Evolutionary conservation across 2,797 vertebrate species (phyloP).

Genomic region (Syngnathus rostellatus): DNA sequence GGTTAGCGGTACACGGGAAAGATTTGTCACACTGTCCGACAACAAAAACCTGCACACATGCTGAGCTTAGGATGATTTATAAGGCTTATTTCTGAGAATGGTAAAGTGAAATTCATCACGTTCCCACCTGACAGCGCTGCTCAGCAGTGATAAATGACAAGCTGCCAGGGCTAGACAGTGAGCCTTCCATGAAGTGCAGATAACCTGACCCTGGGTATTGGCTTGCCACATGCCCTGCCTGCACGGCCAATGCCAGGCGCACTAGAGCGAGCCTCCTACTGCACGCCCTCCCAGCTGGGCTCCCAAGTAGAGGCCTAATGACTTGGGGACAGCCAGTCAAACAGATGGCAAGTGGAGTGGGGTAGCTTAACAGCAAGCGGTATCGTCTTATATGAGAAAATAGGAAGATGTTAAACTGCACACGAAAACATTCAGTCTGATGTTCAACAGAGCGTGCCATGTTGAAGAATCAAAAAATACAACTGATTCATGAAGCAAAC

Average conservation of each 20-base stretch:
- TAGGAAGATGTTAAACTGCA: not conserved
- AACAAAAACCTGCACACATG: slow-evolving; percentile 49
- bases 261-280: slow-evolving; percentile 31
- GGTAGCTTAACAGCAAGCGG: not conserved
- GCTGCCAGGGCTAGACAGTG: slow-evolving; percentile 73
- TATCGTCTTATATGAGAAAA: not conserved
- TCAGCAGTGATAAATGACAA: slow-evolving; percentile 78
- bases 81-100: slow-evolving; percentile 79
- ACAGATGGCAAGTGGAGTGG: slow-evolving; percentile 49
- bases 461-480: too few relatives aligned
- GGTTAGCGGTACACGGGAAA: slow-evolving; percentile 54
- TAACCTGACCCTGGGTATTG: slow-evolving; percentile 64
- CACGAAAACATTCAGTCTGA: not conserved
- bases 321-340: slow-evolving; percentile 53
- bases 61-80: slow-evolving; percentile 75
- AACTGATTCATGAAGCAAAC: too few relatives aligned
- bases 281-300: slow-evolving; percentile 37
- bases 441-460: too few relatives aligned
- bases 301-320: slow-evolving; percentile 54
- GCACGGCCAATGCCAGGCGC: slow-evolving; percentile 44
- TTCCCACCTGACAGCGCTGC: slow-evolving; percentile 73
- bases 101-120: slow-evolving; percentile 80
- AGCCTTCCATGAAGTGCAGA: slow-evolving; percentile 74
- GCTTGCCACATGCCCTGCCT: slow-evolving; percentile 62
- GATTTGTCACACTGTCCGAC: slow-evolving; percentile 68